Evolutionary conservation across 37 sponge, comb jelly and placozoan genomes (phyloP).

Genomic region (Eunapius fragilis): DNA sequence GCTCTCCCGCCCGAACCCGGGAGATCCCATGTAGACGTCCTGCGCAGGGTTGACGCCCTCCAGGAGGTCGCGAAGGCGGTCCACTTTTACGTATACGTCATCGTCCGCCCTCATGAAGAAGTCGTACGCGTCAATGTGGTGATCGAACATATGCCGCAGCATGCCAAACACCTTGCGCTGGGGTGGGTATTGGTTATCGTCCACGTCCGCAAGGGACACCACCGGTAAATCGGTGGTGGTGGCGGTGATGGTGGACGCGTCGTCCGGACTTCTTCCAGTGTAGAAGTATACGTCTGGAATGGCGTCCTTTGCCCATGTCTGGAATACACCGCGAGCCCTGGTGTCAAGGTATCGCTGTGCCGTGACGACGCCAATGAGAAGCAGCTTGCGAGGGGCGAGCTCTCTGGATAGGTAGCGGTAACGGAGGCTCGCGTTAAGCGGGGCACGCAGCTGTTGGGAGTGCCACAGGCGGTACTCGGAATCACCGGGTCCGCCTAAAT

Average conservation of each 20-base stretch:
- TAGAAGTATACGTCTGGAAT: slow-evolving; percentile 27
- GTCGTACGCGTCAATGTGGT: slow-evolving; percentile 75
- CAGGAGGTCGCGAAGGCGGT: slow-evolving; percentile 40
- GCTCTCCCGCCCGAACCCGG: slow-evolving; percentile 63
- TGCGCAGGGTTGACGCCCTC: slow-evolving; percentile 53
- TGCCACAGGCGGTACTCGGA: background rate
- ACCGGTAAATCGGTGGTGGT: slow-evolving; percentile 33
- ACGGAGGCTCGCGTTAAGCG: background rate
- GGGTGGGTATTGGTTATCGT: slow-evolving; percentile 73
- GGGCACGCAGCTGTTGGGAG: background rate
- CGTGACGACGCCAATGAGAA: slow-evolving; percentile 77
- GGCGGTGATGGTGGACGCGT: background rate
- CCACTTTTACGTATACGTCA: slow-evolving; percentile 61
- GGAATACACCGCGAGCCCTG: slow-evolving; percentile 58
- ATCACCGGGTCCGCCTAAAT: background rate
- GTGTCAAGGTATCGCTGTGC: slow-evolving; percentile 69
- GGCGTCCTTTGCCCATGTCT: slow-evolving; percentile 74
- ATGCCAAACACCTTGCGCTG: slow-evolving; percentile 71
- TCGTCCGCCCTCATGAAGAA: slow-evolving; percentile 86
- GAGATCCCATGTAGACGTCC: slow-evolving; percentile 77
- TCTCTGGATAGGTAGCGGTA: slow-evolving; percentile 21
- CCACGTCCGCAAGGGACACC: slow-evolving; percentile 60
- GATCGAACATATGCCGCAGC: slow-evolving; percentile 79
- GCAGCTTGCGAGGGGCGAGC: slow-evolving; percentile 47
- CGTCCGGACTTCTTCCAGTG: slow-evolving; percentile 7